Percentiles rank a stretch among this genome's conserved stretches.
phyloP scores from a whole-genome alignment of 2,888 invertebrate species.

The Hirtodrosophila alboralis region DNA sequence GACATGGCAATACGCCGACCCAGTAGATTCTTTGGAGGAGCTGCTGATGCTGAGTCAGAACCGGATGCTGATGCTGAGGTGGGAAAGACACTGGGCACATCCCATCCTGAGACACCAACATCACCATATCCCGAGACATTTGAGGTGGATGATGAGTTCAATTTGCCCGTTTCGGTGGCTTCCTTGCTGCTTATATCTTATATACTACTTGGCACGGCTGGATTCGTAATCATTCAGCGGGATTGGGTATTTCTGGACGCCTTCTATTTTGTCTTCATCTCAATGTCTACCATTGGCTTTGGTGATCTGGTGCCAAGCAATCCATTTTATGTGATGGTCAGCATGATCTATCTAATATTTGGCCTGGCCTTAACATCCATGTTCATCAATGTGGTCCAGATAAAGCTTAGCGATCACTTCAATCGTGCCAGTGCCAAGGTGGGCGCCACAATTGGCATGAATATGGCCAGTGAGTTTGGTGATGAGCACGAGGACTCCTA shows the following conservation, averaged over 20 bases:
- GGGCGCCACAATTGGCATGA: conserved; percentile 93
- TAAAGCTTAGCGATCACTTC: conserved; percentile 91
- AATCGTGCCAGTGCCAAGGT: conserved; percentile 93
- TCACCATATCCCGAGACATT: conserved; percentile 91
- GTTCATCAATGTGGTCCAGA: conserved; percentile 98
- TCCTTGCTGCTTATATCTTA: conserved; percentile 92
- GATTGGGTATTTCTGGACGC: conserved; percentile 96
- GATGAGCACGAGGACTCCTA: conserved; percentile 65
- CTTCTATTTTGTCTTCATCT: conserved; percentile 98
- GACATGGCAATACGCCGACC: conserved; percentile 91
- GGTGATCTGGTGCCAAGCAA: conserved; percentile 96
- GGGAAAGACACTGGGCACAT: conserved; percentile 74
- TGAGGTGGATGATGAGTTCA: conserved; percentile 96
- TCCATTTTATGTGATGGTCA: conserved; percentile 94
- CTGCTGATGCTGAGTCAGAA: conserved; percentile 85
- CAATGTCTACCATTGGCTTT: conserved; percentile 98
- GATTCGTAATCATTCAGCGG: conserved; percentile 89
- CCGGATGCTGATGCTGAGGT: conserved; percentile 59
- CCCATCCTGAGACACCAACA: conserved; percentile 87
- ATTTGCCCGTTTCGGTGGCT: conserved; percentile 95
- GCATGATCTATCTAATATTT: conserved; percentile 96
- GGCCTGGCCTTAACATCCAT: conserved; percentile 98
- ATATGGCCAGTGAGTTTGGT: conserved; percentile 86
- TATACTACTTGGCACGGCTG: conserved; percentile 93
- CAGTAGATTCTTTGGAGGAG: conserved; percentile 87